Evolutionary conservation across 1,140 invertebrate species (phyloP), one percentile per base, ranked within the genome.

Genomic region (Caerostris darwini): DNA sequence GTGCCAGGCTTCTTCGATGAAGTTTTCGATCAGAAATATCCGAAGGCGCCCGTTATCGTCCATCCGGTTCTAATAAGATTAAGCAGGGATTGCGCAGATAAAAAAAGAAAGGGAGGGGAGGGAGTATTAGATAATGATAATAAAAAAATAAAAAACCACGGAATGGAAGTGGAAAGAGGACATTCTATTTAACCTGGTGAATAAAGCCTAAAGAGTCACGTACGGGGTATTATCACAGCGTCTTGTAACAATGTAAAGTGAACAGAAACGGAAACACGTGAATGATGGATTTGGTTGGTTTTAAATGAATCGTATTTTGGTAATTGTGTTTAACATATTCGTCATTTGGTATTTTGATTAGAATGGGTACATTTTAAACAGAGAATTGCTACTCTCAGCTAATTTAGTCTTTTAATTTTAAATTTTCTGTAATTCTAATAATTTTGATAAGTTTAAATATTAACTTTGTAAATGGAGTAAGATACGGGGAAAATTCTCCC

Each of bases 1-100:
- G 90, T 92, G 90, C 90, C 77, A 8, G 17, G 90, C 53, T n/a
- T 92, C 57, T 92, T 92, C 90, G 90, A 92, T 92, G 19, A 54
- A 59, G 69, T 50, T 50, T 58, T 54, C 34, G 90, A 92, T 92
- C 90, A 34, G 57, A 61, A 91, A 57, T 82, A n/a, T 91, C n/a
- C 34, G 57, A 53, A 58, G n/a, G 71, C 59, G 58, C 90, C 90
- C 90, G 90, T 92, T 92, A 92, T 71, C 34, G 58, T 71, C 77
- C 90, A 83, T 92, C 90, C 90, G 90, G 90, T 82, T 83, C 77
- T 82, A 90, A 90, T 58, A n/a, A 69, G 87, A 67, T 67, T 69
- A 56, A 69, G 59, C 50, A 57, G 69, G 34, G 69, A 34, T 34
- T 71, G n/a, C 50, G 12, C 50, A 56, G 61, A 64, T 14, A 59